Evolutionary conservation across 2,888 invertebrate genomes (phyloP).

Genomic region (Formica aserva): DNA sequence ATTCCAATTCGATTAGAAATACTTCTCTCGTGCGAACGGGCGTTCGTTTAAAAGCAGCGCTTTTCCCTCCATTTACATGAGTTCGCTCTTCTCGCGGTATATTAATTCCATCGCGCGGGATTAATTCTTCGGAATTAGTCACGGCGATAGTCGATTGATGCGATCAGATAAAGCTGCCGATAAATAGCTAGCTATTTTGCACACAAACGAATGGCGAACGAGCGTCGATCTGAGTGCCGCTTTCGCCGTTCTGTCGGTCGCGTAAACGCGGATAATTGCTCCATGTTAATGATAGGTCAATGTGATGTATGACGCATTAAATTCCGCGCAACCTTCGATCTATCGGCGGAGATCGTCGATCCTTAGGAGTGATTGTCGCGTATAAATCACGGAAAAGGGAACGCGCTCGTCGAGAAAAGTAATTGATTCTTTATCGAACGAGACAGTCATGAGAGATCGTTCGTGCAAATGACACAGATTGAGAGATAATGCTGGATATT

Average conservation of each 20-base stretch:
- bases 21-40: constrained; percentile 12
- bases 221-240: constrained; percentile 58
- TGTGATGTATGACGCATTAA: constrained; percentile 71
- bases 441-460: constrained; percentile 40
- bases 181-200: constrained; percentile 58
- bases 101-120: constrained; percentile 49
- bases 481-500: constrained; percentile 29
- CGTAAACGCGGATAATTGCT: constrained; percentile 77
- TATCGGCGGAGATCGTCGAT: constrained; percentile 63
- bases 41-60: constrained; percentile 23
- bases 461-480: constrained; percentile 49
- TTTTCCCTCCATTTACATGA: constrained; percentile 50
- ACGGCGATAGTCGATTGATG: constrained; percentile 45
- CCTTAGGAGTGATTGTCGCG: constrained; percentile 4
- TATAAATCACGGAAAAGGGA: constrained; percentile 52
- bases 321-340: constrained; percentile 72
- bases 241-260: constrained; percentile 52
- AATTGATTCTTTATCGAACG: constrained; percentile 63
- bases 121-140: constrained; percentile 66
- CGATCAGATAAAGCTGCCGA: constrained; percentile 56
- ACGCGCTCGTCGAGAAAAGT: constrained; percentile 53
- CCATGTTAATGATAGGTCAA: constrained; percentile 76
- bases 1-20: constrained; percentile 40
- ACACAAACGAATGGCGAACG: constrained; percentile 54
- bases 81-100: constrained; percentile 31